phyloP scores from a whole-genome alignment of 2,113 vertebrate species.

The Pontoporia blainvillei region DNA sequence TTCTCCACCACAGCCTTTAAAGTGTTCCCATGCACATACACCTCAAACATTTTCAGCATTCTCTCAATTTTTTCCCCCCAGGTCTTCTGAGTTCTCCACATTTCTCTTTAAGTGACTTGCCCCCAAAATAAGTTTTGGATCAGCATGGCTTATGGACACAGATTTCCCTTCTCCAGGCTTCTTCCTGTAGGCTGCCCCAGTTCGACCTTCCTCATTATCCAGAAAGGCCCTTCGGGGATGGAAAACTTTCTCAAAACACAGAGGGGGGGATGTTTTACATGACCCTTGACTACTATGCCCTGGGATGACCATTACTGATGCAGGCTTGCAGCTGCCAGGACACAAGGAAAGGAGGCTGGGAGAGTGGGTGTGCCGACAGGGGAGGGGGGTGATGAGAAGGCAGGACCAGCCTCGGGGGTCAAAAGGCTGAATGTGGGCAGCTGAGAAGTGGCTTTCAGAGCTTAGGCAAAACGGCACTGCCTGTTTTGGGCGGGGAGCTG shows the following conservation, averaged over 20 bases:
- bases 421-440: not conserved
- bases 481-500: not conserved
- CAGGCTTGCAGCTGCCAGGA: not conserved
- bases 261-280: not conserved
- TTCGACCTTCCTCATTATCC: slow-evolving; percentile 31
- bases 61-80: not conserved
- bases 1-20: not conserved
- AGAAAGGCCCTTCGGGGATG: slow-evolving; percentile 7
- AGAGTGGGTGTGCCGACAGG: not conserved
- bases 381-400: not conserved
- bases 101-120: slow-evolving; percentile 18
- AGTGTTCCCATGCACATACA: not conserved
- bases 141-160: not conserved
- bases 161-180: slow-evolving; percentile 7
- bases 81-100: not conserved
- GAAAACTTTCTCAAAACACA: slow-evolving; percentile 41
- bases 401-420: not conserved
- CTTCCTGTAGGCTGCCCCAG: not conserved
- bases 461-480: not conserved
- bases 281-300: not conserved
- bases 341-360: not conserved
- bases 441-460: not conserved
- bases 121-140: not conserved
- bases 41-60: not conserved
- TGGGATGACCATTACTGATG: not conserved